Evolutionary conservation across 2,113 vertebrate species (phyloP).

Genomic region (Ptilorrhoa leucosticta): DNA sequence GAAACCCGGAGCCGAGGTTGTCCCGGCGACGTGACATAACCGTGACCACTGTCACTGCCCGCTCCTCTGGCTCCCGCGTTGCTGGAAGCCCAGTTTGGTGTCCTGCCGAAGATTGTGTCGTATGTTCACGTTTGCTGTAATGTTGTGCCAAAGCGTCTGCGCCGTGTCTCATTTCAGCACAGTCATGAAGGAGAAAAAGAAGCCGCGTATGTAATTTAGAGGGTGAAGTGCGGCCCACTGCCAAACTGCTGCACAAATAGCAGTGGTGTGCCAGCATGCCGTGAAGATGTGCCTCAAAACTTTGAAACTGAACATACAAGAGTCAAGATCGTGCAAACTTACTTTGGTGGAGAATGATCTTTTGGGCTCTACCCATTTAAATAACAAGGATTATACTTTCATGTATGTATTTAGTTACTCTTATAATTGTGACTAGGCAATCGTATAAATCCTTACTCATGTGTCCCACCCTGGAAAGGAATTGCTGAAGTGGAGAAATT

Average conservation of each 20-base stretch:
- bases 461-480: neutral
- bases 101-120: fast-evolving
- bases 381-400: neutral
- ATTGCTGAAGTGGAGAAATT: neutral
- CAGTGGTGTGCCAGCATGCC: fast-evolving
- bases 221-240: neutral
- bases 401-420: neutral
- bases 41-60: fast-evolving
- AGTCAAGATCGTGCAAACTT: neutral
- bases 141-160: fast-evolving
- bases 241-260: neutral
- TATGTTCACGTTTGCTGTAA: fast-evolving
- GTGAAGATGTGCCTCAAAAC: fast-evolving
- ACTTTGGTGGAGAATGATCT: neutral
- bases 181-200: fast-evolving
- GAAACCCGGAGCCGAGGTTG: fast-evolving
- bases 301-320: fast-evolving
- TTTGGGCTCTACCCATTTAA: neutral
- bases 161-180: neutral
- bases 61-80: fast-evolving
- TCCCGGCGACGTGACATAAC: fast-evolving
- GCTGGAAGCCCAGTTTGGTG: neutral
- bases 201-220: neutral
- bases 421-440: neutral
- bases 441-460: fast-evolving